Evolutionary conservation across 2,113 vertebrate genomes (phyloP).

Genomic region (Toxostoma redivivum): DNA sequence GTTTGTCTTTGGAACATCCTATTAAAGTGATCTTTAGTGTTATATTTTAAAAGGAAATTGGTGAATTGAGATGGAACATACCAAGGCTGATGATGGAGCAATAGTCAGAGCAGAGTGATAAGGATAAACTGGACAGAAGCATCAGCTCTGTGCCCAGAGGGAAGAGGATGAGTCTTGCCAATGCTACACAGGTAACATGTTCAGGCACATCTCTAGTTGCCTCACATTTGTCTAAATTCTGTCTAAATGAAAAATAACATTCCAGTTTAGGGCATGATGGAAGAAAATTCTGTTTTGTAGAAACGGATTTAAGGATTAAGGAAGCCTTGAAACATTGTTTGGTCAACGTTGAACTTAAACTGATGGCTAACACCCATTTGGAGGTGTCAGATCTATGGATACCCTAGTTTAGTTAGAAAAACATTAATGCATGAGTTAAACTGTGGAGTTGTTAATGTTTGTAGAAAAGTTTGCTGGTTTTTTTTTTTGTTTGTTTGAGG

Average conservation of each 20-base stretch:
- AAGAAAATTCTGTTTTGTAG: background rate
- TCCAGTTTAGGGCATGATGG: background rate
- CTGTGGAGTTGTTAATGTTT: background rate
- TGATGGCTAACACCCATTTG: background rate
- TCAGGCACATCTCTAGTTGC: background rate
- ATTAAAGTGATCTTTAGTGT: background rate
- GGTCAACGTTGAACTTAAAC: background rate
- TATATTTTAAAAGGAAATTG: conserved; percentile 8
- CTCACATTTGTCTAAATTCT: background rate
- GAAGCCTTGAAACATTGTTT: background rate
- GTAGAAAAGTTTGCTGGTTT: background rate
- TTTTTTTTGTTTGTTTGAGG: no score
- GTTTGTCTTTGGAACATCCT: background rate
- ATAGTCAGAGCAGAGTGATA: background rate
- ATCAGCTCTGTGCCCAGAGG: background rate
- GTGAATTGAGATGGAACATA: background rate
- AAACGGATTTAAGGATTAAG: background rate
- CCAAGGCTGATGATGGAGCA: background rate
- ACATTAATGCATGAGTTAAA: background rate
- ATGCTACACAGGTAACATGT: background rate
- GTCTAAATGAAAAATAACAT: background rate
- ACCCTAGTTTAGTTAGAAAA: background rate
- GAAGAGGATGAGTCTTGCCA: background rate
- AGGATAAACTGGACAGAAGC: background rate
- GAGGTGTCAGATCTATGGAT: background rate